A percentile compares a stretch with the other conserved stretches of the same genome.
Conservation (phyloP, 1,140 invertebrate species). For the Trichoplusia ni region DNA sequence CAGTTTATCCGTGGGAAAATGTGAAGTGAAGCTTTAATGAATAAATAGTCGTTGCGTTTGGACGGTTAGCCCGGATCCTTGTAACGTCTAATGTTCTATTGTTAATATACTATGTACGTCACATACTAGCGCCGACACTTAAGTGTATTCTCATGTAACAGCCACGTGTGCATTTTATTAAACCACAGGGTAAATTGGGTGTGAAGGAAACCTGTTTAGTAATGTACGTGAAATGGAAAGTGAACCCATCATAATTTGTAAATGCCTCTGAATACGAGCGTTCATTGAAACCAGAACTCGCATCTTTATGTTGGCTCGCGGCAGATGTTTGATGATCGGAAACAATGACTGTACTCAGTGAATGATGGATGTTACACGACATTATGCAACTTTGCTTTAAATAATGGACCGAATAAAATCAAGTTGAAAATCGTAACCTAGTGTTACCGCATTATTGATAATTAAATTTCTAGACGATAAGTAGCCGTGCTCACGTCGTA, state of each 20-base stretch:
- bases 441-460: too few species aligned
- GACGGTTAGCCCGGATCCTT: slow-evolving; percentile 77
- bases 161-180: slow-evolving; percentile 57
- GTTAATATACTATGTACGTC: slow-evolving; percentile 15
- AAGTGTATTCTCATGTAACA: slow-evolving; percentile 70
- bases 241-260: background rate
- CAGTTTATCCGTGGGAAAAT: slow-evolving; percentile 39
- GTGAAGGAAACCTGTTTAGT: slow-evolving; percentile 41
- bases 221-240: slow-evolving; percentile 28
- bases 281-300: too few species aligned
- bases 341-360: too few species aligned
- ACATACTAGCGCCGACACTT: slow-evolving; percentile 48
- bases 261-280: background rate
- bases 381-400: too few species aligned
- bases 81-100: slow-evolving; percentile 55
- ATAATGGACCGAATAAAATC: too few species aligned
- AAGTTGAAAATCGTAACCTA: too few species aligned
- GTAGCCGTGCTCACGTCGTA: background rate
- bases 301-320: too few species aligned
- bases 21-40: background rate
- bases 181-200: slow-evolving; percentile 47
- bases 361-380: too few species aligned
- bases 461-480: too few species aligned
- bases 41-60: slow-evolving; percentile 26
- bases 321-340: too few species aligned